Evolutionary conservation across 2,888 invertebrate species (phyloP), one percentile per base, ranked within the genome.

Genomic region (Lasioglossum leucozonium): DNA sequence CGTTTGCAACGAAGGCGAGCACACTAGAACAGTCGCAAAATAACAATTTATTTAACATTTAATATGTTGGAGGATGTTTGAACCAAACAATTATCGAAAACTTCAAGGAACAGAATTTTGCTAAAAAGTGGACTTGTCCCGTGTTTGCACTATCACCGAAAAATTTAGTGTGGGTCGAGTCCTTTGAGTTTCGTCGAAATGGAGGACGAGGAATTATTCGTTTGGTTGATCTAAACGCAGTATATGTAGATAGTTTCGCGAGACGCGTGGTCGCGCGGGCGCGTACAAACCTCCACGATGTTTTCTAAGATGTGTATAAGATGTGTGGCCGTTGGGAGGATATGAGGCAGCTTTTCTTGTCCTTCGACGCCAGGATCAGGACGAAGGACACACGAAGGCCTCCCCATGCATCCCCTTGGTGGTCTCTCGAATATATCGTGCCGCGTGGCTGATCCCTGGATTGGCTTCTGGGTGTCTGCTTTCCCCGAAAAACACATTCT

Each of bases 401-500:
- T 82, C 81, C 87, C 80, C 78, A 85, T 85, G 85, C 79, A 86
- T 84, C 75, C 83, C 75, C 79, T 82, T 81, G 83, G 79, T 85
- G 85, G 81, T 87, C 84, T 77, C 84, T 77, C 85, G 74, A 82
- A 87, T 77, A 85, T 86, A 83, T 87, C 80, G 80, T 84, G 81
- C 81, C 88, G 88, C 82, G 84, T 79, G 89, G 91, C 89, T 88
- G 87, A 87, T 87, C 84, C 82, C 79, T 89, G 81, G 88, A 86
- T 81, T 90, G 88, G 91, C 89, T 90, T 90, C 81, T 90, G 84
- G 82, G 87, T 90, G 89, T 89, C 86, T 71, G 90, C 90, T 90
- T 90, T 75, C 42, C 73, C 79, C 71, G 40, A 72, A 47, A 81
- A 84, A 77, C 73, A 79, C 62, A 71, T n/a, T 42, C 13, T 72